phyloP scores from a whole-genome alignment of 2,113 vertebrate genomes.

The Tapirus terrestris region DNA sequence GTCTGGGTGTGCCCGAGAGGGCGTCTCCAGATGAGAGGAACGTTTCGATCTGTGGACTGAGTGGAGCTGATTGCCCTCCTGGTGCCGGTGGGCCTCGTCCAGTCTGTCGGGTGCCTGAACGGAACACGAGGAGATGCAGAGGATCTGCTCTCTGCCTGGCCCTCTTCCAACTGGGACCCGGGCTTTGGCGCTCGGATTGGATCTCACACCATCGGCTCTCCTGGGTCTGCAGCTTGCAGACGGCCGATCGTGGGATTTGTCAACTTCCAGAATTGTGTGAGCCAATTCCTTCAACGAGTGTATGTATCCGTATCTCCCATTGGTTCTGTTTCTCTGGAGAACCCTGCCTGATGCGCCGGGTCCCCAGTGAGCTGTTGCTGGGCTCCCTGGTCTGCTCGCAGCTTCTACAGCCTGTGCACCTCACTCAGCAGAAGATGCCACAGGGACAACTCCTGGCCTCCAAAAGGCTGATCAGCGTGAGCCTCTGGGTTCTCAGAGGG shows the following conservation, averaged over 20 bases:
- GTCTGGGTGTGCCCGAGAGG: neutral
- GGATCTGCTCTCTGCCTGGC: accelerated
- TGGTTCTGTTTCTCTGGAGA: accelerated
- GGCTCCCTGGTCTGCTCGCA: neutral
- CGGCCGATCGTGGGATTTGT: accelerated
- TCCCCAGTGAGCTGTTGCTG: neutral
- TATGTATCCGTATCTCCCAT: accelerated
- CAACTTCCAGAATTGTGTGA: accelerated
- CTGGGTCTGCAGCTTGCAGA: neutral
- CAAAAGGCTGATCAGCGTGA: accelerated
- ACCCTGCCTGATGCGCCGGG: neutral
- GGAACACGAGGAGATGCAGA: accelerated
- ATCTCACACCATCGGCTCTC: neutral
- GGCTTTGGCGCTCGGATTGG: accelerated
- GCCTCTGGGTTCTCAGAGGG: accelerated
- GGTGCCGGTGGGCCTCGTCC: accelerated
- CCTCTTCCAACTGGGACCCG: neutral
- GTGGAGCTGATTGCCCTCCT: too few relatives aligned
- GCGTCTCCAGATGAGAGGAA: accelerated
- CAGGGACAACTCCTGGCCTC: neutral
- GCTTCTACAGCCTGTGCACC: neutral
- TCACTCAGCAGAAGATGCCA: neutral
- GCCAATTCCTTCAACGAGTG: accelerated
- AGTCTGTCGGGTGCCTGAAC: accelerated
- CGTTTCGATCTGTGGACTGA: neutral